Base-by-base conservation (phyloP, 1,140 invertebrate species). In the Bombus soroeensis region DNA sequence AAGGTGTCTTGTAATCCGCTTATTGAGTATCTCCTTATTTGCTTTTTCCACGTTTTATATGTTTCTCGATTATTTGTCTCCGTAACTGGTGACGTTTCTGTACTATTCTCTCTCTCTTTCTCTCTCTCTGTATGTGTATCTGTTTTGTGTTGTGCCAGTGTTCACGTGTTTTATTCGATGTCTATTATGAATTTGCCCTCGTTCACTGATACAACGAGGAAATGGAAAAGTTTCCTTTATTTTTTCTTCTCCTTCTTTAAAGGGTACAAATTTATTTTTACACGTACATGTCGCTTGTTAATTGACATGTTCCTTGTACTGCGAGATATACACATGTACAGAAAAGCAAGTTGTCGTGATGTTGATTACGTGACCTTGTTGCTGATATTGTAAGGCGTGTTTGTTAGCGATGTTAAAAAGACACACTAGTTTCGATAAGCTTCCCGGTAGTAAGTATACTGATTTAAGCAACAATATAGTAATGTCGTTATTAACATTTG, bases 1-100 rank as follows among this genome's bases (percentile, higher is more conserved):
- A 89, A 74, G 79, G 83, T 89, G 88, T 70, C 84, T 89, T 89
- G 83, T 81, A 80, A 89, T 89, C 43, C 64, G 88, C 87, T 89
- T 89, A 77, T 82, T 83, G 87, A 89, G 79, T 86, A 84, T 89
- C 70, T 66, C 71, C 47, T 88, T 72, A 85, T 79, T 88, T 66
- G 53, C 79, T 89, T 74, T 18, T 79, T 32, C n/a, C 43, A 72
- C 57, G 68, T 80, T 64, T 66, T 72, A 80, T 77, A 68, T 47
- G 76, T 80, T 39, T 57, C 66, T 39, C 41, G 68, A 80, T 80
- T 72, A 72, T 72, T 85, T 59, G 68, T 73, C 41, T 28, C 74
- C 47, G 32, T 28, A 12, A 12, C 12, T 8, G 32, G 34, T 2
- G 18, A 39, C 32, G 22, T 62, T 41, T 34, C 28, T 80, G 28